Base-by-base conservation (phyloP, 2,797 vertebrate genomes). In the Onychomys torridus region DNA sequence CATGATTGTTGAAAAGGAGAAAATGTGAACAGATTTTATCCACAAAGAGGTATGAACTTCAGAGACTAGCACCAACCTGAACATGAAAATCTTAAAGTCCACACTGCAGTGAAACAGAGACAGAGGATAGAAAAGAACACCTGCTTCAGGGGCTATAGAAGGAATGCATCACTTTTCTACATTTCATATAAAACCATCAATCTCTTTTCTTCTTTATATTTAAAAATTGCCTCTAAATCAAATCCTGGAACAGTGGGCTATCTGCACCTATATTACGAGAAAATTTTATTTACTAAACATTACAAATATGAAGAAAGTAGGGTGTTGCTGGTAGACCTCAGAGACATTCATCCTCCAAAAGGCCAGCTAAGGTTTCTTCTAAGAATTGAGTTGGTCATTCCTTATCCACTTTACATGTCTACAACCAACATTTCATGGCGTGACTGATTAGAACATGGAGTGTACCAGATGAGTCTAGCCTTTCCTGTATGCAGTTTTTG, bases 71-170 rank as follows among this genome's bases (percentile, higher is more conserved):
- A 89, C 55, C 91, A 76, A 96, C 29, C 90, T 94, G 94, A 98
- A 96, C 96, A 97, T 97, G 92, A 69, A 34, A 82, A 75, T 97
- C 96, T 69, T 76, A 71, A 25, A 95, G 96, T 77, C 65, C 94
- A 78, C 73, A 67, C 43, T 75, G 67, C 88, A 79, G 92, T 88
- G 94, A 76, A 90, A 40, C 6, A 95, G 29, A 46, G 37, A 46
- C 21, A 85, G 0, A 78, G 34, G 91, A 77, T 63, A 4, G 12
- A 25, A 46, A 55, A 29, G 23, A 91, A n/a, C 40, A 14, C 46
- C 40, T 25, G 52, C 3, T 75, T 4, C 67, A 92, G 90, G 97
- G 97, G 96, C 77, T 89, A 89, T 16, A 96, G 34, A 73, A 49
- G 97, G 94, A 97, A 94, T 78, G 96, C 52, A 4, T 97, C 77